Evolutionary conservation across 2,113 vertebrate genomes (phyloP).

Genomic region (Oryzias melastigma): DNA sequence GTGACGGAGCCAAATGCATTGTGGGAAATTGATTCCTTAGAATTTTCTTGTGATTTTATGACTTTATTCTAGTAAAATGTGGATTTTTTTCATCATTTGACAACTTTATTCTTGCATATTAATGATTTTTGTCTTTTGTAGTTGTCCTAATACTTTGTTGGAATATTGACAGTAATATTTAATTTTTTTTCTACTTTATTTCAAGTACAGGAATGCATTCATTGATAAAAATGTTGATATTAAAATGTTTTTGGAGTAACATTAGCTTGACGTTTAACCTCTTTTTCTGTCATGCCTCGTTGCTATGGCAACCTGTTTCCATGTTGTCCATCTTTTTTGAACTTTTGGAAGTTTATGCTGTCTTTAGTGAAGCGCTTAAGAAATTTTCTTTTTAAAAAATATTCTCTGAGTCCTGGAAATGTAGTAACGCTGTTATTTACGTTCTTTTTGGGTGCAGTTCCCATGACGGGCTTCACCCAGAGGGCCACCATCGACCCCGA

Average conservation of each 20-base stretch:
- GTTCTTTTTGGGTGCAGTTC: constrained; percentile 77
- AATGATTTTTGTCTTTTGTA: no score
- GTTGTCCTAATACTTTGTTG: no score
- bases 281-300: constrained; percentile 15
- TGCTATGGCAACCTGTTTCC: constrained; percentile 25
- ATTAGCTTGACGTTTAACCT: neutral
- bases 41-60: no score
- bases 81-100: no score
- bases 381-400: neutral
- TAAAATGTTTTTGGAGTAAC: no score
- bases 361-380: neutral
- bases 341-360: neutral
- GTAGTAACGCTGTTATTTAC: neutral
- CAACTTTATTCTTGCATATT: no score
- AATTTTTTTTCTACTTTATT: neutral
- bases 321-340: neutral
- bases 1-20: no score
- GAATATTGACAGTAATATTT: no score
- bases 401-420: neutral
- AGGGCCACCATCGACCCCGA: constrained; percentile 98
- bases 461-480: constrained; percentile 98
- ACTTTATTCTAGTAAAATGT: no score
- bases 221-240: no score
- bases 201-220: no score
- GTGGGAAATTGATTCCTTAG: no score